A percentile compares a stretch with the other conserved stretches of the same genome.
Conservation (phyloP, 2,797 vertebrate species). For the Mareca strepera region DNA sequence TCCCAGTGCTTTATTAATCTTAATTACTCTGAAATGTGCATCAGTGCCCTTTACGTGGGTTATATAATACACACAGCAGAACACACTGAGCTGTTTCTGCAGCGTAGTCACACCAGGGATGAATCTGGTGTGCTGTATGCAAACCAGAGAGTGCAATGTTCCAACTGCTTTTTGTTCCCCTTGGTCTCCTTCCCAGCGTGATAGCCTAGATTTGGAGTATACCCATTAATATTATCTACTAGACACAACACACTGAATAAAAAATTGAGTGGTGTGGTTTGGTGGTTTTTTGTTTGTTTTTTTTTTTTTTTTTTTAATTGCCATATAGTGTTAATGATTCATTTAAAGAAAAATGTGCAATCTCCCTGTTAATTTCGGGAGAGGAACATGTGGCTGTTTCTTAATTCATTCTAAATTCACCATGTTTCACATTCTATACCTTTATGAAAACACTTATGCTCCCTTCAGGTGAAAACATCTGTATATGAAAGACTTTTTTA, state of each 20-base stretch:
- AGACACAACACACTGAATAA: not conserved
- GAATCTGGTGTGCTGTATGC: not conserved
- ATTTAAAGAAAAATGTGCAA: not conserved
- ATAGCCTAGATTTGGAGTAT: not conserved
- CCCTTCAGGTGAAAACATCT: not conserved
- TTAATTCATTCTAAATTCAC: not conserved
- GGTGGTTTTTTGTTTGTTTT: no score
- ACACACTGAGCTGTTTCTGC: not conserved
- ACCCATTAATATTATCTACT: not conserved
- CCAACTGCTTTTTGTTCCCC: not conserved
- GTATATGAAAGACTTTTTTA: not conserved
- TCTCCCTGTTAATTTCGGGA: not conserved
- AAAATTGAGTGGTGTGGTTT: not conserved
- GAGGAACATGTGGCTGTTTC: not conserved
- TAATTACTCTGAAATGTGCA: conserved; percentile 33
- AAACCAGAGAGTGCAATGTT: not conserved
- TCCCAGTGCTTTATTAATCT: not conserved
- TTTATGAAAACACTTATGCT: not conserved
- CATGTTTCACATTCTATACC: not conserved
- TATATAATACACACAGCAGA: not conserved
- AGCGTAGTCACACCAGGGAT: not conserved
- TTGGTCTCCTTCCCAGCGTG: not conserved
- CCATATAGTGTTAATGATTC: not conserved
- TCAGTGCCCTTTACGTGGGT: not conserved
- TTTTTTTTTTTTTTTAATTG: not conserved